A percentile compares a stretch with the other conserved stretches of the same genome.
Evolutionary conservation across 2,113 vertebrate genomes (phyloP).

Genomic region (Micronycteris hirsuta): DNA sequence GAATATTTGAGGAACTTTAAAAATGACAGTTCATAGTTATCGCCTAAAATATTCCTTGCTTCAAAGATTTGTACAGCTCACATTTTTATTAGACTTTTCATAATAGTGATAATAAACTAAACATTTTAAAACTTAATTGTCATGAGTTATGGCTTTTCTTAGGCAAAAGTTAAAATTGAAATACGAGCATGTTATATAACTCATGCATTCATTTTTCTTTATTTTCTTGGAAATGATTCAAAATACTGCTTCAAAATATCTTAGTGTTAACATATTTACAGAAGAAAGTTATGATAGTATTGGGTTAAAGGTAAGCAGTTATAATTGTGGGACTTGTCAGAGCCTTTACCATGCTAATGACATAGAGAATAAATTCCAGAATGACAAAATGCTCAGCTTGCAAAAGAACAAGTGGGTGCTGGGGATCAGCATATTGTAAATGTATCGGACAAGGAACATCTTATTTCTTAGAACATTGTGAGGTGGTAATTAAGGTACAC

Average conservation of each 20-base stretch:
- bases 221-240: background rate
- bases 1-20: background rate
- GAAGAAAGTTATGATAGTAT: background rate
- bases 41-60: background rate
- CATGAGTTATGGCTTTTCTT: background rate
- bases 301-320: background rate
- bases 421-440: background rate
- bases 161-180: background rate
- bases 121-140: background rate
- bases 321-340: background rate
- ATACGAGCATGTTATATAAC: background rate
- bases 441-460: background rate
- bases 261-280: slow-evolving; percentile 1
- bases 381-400: background rate
- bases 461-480: background rate
- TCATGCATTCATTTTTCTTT: background rate
- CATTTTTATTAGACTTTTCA: background rate
- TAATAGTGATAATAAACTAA: background rate
- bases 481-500: background rate
- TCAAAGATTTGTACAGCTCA: background rate
- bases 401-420: background rate
- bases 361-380: background rate
- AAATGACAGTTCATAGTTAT: background rate
- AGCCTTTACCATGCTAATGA: background rate
- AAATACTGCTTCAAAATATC: background rate